Base-by-base conservation (phyloP, 2,113 vertebrate species). In the Catharus minimus region DNA sequence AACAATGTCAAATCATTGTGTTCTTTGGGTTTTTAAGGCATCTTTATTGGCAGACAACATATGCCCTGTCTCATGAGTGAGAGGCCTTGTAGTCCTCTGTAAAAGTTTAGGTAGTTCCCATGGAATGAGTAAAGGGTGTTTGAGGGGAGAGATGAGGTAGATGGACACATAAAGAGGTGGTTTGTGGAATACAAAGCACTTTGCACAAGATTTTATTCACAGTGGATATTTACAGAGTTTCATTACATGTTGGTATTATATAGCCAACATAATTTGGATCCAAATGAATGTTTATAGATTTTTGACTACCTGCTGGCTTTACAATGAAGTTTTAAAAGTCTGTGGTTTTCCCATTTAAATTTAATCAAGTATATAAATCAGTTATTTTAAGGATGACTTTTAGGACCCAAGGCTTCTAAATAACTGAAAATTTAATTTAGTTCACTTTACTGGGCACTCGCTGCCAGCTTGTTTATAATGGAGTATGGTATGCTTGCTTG, bases 221-320 rank as follows among this genome's bases (percentile, higher is more conserved):
- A 19, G 32, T n/a, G 16, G 19, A 13, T 60, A 50, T 61, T 72
- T 82, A 44, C 11, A 32, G 64, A 44, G 30, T 76, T 80, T 93
- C 15, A 8, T 66, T 80, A 13, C 5, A 2, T 23, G 5, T 46
- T 73, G 22, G 39, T 32, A 8, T 68, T 68, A 38, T 4, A 7
- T 11, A 64, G 24, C 2, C 6, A 20, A 65, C 50, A 53, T 85
- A 68, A 67, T 79, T 57, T 69, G 50, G 22, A 61, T 76, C 11
- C 41, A 66, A 76, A 50, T 76, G 2, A n/a, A 12, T 46, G 58
- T 69, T 69, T 69, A 8, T 60, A 39, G 60, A 32, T 82, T 82
- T 82, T 75, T 36, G 49, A 23, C 68, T 47, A 55, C 43, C 56
- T 74, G 36, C 81, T 58, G 52, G 44, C 53, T 94, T 89, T 83